Evolutionary conservation across 2,888 invertebrate species (phyloP).

Genomic region (Eulithis testata): DNA sequence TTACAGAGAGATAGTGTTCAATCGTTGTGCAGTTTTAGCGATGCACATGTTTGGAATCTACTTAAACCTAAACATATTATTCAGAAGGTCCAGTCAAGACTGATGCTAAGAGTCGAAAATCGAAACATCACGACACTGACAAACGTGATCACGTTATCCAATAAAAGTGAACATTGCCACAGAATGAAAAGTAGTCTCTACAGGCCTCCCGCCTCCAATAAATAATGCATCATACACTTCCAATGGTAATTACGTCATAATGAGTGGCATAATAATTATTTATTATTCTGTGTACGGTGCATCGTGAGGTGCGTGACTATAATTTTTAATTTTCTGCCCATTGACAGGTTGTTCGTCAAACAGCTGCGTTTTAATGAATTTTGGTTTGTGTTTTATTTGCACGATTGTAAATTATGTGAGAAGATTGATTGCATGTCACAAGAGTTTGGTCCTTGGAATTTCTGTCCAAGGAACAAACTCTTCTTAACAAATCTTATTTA

Average conservation of each 20-base stretch:
- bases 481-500: too few species aligned
- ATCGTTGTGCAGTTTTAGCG: not conserved
- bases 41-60: too few species aligned
- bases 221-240: constrained; percentile 66
- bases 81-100: too few species aligned
- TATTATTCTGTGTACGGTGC: constrained; percentile 60
- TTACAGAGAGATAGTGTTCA: not conserved
- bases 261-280: constrained; percentile 70
- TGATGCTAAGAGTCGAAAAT: not conserved
- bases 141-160: constrained; percentile 12
- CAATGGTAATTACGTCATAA: constrained; percentile 73
- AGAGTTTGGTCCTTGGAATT: constrained; percentile 1
- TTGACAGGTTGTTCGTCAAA: constrained; percentile 34
- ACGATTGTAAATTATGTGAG: constrained; percentile 19
- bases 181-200: constrained; percentile 9
- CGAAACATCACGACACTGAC: constrained; percentile 17
- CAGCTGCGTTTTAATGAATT: constrained; percentile 28
- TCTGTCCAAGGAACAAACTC: too few species aligned
- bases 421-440: constrained; percentile 23
- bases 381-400: constrained; percentile 24
- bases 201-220: constrained; percentile 42
- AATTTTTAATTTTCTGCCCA: constrained; percentile 54
- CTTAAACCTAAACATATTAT: too few species aligned
- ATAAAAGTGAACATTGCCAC: constrained; percentile 22
- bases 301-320: constrained; percentile 62